These are phyloP conservation scores for Rhysida immarginata DNA, from an alignment of 1,140 invertebrate species.

Conservation along the genomic window DNA sequence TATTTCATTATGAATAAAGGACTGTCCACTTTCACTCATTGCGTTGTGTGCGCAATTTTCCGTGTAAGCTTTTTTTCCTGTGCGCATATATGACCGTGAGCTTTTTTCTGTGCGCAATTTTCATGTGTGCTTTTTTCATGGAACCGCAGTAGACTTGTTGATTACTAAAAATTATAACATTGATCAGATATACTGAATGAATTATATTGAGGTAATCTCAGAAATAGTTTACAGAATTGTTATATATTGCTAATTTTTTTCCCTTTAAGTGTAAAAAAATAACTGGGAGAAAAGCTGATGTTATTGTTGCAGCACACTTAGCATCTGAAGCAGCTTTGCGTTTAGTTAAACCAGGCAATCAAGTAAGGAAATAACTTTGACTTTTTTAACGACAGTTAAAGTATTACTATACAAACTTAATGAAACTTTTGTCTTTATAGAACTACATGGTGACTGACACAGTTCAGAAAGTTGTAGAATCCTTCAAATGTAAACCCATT, in stretches of 20 bases:
- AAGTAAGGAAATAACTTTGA: no score
- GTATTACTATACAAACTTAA: not conserved
- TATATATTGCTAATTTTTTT: not conserved
- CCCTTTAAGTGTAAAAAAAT: constrained; percentile 32
- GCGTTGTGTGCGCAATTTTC: no score
- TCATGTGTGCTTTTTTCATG: no score
- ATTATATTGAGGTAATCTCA: not conserved
- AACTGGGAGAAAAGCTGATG: constrained; percentile 82
- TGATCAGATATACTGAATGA: no score
- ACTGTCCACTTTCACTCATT: no score
- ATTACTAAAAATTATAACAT: no score
- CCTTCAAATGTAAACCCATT: constrained; percentile 91
- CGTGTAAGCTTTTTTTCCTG: no score
- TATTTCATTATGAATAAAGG: no score
- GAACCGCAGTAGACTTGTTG: no score
- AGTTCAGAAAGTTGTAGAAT: constrained; percentile 81
- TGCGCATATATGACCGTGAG: no score
- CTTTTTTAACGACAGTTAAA: not conserved
- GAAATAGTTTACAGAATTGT: not conserved
- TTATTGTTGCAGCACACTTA: constrained; percentile 82
- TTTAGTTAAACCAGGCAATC: constrained; percentile 77
- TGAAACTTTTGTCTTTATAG: constrained; percentile 35
- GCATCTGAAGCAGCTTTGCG: constrained; percentile 87
- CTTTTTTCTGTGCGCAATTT: no score
- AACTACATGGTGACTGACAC: constrained; percentile 83